Percentiles rank a stretch among this genome's conserved stretches.
Evolutionary conservation across 2,888 invertebrate species (phyloP).

Genomic region (Ophion ventricosus): DNA sequence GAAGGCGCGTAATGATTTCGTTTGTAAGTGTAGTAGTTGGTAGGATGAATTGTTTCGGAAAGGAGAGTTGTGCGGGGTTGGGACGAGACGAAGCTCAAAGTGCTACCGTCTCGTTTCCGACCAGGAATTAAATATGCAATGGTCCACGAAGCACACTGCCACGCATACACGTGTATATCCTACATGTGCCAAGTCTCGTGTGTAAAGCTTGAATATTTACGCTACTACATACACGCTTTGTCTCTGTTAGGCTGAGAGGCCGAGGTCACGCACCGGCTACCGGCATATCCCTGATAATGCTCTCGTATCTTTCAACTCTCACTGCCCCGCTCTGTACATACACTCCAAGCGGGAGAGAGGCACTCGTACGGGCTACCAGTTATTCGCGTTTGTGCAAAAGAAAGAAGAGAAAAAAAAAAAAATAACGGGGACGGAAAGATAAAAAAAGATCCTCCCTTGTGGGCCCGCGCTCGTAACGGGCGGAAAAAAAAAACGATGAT

Average conservation of each 20-base stretch:
- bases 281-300: conserved; percentile 34
- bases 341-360: conserved; percentile 47
- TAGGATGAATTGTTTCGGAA: not conserved
- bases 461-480: conserved; percentile 12
- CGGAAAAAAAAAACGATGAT: conserved; percentile 39
- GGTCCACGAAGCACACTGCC: conserved; percentile 29
- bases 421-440: not conserved
- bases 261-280: conserved; percentile 62
- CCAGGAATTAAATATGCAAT: conserved; percentile 73
- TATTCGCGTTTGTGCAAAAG: conserved; percentile 42
- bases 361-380: conserved; percentile 42
- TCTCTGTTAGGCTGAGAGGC: conserved; percentile 53
- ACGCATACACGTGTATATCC: conserved; percentile 9
- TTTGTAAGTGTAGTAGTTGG: not conserved
- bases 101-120: not conserved
- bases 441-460: conserved; percentile 3
- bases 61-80: not conserved
- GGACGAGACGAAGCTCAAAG: not conserved
- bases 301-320: conserved; percentile 47
- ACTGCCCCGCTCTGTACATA: conserved; percentile 48
- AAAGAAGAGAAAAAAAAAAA: conserved; percentile 3
- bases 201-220: conserved; percentile 55
- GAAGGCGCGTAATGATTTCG: not conserved
- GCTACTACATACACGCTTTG: conserved; percentile 48
- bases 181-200: conserved; percentile 18